A percentile compares a stretch with the other conserved stretches of the same genome.
phyloP scores from a whole-genome alignment of 2,888 invertebrate genomes.

The Cheiracanthium punctorium region DNA sequence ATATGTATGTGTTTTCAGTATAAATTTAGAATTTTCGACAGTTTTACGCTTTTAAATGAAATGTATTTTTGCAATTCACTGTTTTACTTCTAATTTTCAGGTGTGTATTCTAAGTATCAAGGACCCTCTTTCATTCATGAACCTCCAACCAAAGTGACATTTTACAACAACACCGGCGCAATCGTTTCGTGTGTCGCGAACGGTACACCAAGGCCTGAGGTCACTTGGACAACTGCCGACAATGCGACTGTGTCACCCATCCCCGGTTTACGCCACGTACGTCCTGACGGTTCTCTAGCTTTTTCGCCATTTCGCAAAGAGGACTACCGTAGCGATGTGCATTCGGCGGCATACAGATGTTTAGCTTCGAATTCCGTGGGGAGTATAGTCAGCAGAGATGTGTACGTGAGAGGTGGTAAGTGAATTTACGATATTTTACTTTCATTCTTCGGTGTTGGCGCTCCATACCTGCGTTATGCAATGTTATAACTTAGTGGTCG shows the following conservation, averaged over 20 bases:
- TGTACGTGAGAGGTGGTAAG: conserved; percentile 96
- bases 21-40: no score
- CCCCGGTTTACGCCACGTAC: conserved; percentile 57
- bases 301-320: conserved; percentile 96
- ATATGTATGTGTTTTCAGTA: no score
- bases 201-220: conserved; percentile 50
- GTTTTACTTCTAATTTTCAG: no score
- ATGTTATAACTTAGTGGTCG: no score
- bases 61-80: no score
- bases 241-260: conserved; percentile 37
- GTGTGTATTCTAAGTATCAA: conserved; percentile 27
- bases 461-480: no score
- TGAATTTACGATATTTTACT: no score
- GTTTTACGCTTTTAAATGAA: background rate
- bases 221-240: conserved; percentile 51
- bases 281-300: conserved; percentile 86
- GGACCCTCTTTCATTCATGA: conserved; percentile 67
- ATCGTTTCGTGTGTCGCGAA: conserved; percentile 53
- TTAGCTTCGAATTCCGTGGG: conserved; percentile 92
- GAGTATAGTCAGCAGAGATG: conserved; percentile 91
- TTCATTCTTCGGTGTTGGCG: no score
- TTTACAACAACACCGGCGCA: conserved; percentile 62
- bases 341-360: conserved; percentile 95
- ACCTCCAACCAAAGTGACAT: conserved; percentile 60
- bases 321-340: conserved; percentile 94